phyloP scores from a whole-genome alignment of 2,797 vertebrate genomes.

The Phoeniculus purpureus region DNA sequence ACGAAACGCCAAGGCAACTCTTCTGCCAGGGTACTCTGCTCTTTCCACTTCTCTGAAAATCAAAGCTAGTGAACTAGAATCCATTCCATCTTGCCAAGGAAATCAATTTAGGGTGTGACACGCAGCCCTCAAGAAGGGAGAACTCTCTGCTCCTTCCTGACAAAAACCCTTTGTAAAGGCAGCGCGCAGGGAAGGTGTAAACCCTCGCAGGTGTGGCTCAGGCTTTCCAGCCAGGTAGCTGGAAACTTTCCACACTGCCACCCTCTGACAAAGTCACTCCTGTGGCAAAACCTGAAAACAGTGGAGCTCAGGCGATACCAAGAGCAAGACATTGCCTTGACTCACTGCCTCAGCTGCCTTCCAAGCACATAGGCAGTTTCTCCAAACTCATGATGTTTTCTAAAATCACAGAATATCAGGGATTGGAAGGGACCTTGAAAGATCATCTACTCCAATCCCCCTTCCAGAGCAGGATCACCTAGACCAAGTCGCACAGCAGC shows the following conservation, averaged over 20 bases:
- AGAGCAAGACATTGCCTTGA: neutral
- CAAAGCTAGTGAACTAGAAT: constrained; percentile 21
- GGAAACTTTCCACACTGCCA: neutral
- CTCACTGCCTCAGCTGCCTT: neutral
- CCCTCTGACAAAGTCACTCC: neutral
- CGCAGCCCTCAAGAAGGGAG: neutral
- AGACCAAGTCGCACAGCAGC: too few species aligned
- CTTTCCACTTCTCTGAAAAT: constrained; percentile 1
- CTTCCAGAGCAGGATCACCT: too few species aligned
- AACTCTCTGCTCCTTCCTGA: neutral
- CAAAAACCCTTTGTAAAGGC: neutral
- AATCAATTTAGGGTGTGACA: constrained; percentile 6
- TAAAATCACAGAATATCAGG: too few species aligned
- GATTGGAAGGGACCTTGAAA: too few species aligned
- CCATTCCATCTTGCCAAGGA: constrained; percentile 13
- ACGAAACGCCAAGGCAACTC: constrained; percentile 9
- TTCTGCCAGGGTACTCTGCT: neutral
- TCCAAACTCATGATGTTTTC: neutral
- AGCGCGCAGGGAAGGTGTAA: neutral
- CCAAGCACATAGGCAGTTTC: neutral
- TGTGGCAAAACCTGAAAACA: neutral
- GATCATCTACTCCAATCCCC: too few species aligned
- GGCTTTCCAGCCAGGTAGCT: neutral
- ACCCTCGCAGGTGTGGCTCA: neutral
- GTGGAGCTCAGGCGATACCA: neutral